Percentiles rank a stretch among this genome's conserved stretches.
Conservation (phyloP, 2,113 vertebrate species). For the Triplophysa dalaica region DNA sequence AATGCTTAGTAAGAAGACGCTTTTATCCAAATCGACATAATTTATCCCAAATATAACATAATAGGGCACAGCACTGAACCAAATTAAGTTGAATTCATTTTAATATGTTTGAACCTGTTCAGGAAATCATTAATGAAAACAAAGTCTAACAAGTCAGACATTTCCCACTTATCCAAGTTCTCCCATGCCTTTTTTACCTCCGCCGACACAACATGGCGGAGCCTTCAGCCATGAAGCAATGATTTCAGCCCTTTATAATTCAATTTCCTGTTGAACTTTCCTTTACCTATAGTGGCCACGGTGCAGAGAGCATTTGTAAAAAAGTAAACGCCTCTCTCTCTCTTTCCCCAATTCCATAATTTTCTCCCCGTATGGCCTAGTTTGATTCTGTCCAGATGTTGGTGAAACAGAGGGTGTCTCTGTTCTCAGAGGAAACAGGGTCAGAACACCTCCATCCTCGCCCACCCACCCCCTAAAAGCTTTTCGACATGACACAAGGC, state of each 20-base stretch:
- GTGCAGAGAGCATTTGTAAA: conserved; percentile 25
- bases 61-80: not conserved
- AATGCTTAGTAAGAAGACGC: too few species aligned
- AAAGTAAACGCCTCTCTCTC: conserved; percentile 11
- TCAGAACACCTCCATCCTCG: conserved; percentile 20
- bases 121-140: conserved; percentile 19
- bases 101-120: conserved; percentile 15
- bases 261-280: conserved; percentile 70
- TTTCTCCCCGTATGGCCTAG: conserved; percentile 29
- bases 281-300: conserved; percentile 58
- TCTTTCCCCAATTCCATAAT: not conserved
- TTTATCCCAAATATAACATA: not conserved
- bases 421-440: conserved; percentile 54
- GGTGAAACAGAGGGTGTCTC: conserved; percentile 60
- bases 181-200: not conserved
- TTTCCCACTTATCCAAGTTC: conserved; percentile 12
- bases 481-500: conserved; percentile 34
- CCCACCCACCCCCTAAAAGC: conserved; percentile 33
- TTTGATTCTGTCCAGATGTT: conserved; percentile 62
- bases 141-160: not conserved
- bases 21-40: too few species aligned
- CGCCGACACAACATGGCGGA: conserved; percentile 57
- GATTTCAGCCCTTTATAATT: conserved; percentile 54
- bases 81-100: conserved; percentile 21
- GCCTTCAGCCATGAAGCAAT: conserved; percentile 53